Base-by-base conservation (phyloP, 2,797 vertebrate species). In the Xerus rutilus region DNA sequence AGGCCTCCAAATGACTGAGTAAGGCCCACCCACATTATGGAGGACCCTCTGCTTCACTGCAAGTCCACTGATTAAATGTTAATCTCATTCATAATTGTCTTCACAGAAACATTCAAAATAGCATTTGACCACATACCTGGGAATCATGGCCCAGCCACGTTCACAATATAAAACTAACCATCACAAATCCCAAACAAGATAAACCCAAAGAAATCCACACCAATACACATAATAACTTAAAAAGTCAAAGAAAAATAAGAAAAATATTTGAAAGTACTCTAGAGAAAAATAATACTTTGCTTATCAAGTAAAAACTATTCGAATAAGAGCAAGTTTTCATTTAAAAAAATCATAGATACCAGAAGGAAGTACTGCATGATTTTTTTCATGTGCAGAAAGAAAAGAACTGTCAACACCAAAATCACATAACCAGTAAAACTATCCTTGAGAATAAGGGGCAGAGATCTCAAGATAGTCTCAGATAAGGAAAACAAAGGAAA, bases 161-260 rank as follows among this genome's bases (percentile, higher is more conserved):
- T 0, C 67, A 82, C 0, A 17, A 32, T 54, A 6, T 5, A 14
- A 59, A 62, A 54, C 32, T 14, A 39, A 52, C 47, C 43, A 30
- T n/a, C 69, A 23, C 62, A 10, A 32, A 49, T 39, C 69, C 64
- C 64, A 77, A 49, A 18, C 13, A 12, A 35, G 45, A 77, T 8
- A 54, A 70, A 17, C 45, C 86, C 52, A 18, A 30, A 72, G 45
- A 65, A 25, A 47, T 6, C 69, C 43, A 8, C 1, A 10, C 47
- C 35, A 0, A 65, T 17, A 32, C 15, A 18, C 0, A 4, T 0
- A 14, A n/a, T 2, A 0, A 35, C 9, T 45, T 9, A 3, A 25
- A 10, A 67, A 47, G 49, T 47, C 81, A 7, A 49, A 62, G 85
- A 76, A 20, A 25, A 20, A 65, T 30, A 70, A 43, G 28, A 45